Base-by-base conservation (phyloP, 2,113 vertebrate species). In the Chloropsis hardwickii region DNA sequence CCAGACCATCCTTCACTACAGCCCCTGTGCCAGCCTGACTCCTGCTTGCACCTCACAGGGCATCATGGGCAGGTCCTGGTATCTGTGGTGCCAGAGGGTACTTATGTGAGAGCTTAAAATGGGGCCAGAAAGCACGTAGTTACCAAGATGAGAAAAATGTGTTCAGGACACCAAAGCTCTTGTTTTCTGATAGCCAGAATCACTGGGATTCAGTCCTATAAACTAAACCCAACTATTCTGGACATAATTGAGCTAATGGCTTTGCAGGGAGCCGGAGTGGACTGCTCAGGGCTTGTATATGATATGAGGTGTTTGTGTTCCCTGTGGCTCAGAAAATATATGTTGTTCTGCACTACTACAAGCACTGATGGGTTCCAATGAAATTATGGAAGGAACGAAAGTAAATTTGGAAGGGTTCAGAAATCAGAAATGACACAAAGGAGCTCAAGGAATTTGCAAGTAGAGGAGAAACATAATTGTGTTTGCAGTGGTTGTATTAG, bases 1-100 rank as follows among this genome's bases (percentile, higher is more conserved):
- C 21, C 28, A n/a, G 33, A 3, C 0, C 7, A 6, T 19, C 23
- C 33, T 56, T 60, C 6, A 1, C 35, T n/a, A 12, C 1, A 1
- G 24, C 27, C 22, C 3, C 74, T 72, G 1, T 2, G 1, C 18
- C 9, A 31, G 53, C 24, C 66, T 25, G 73, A 50, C 11, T 48
- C 48, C 77, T 66, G 19, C 39, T 62, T n/a, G 45, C 20, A 9
- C 23, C 37, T 37, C 5, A 0, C 0, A 35, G 25, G 40, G n/a
- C 50, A 71, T 33, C 2, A 0, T 1, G 0, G 39, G 48, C 60
- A 70, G 4, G 12, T 90, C 23, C 45, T 57, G 27, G 11, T 15
- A 12, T 31, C 88, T 64, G 10, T 33, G 19, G 10, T 51, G 60
- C 47, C 35, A 57, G n/a, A 42, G 21, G 16, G 8, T 33, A 9